phyloP scores from a whole-genome alignment of 1,140 invertebrate genomes.

The Drosophila lacteicornis region DNA sequence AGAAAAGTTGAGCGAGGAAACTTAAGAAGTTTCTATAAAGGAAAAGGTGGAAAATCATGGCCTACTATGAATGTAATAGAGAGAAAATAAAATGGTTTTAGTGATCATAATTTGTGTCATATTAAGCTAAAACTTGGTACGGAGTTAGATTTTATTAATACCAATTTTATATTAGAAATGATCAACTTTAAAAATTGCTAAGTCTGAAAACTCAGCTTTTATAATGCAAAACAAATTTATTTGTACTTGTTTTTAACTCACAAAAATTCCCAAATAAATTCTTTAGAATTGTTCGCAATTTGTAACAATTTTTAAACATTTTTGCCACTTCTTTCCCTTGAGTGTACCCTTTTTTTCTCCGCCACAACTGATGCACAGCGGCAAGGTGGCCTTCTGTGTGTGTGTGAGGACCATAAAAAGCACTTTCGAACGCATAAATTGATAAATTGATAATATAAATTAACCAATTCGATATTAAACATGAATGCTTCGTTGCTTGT shows the following conservation, averaged over 20 bases:
- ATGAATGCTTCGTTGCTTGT: constrained; percentile 25
- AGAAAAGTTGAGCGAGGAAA: not conserved
- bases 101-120: too few relatives aligned
- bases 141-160: too few relatives aligned
- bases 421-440: constrained; percentile 80
- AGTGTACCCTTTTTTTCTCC: not conserved
- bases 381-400: not conserved
- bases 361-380: constrained; percentile 3
- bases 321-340: not conserved
- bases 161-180: too few relatives aligned
- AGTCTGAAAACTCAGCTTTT: too few relatives aligned
- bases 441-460: constrained; percentile 83
- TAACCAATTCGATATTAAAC: constrained; percentile 68
- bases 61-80: too few relatives aligned
- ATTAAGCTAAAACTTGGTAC: too few relatives aligned
- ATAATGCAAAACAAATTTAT: too few relatives aligned
- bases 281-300: not conserved
- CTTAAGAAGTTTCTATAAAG: not conserved
- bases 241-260: too few relatives aligned
- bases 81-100: too few relatives aligned
- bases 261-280: not conserved
- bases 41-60: not conserved
- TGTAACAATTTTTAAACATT: not conserved
- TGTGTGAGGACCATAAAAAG: constrained; percentile 65
- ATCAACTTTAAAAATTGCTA: too few relatives aligned